These are phyloP conservation scores for Cyphomyrus plagiostoma DNA, from an alignment of 2,113 vertebrate genomes.

Conservation along the genomic window DNA sequence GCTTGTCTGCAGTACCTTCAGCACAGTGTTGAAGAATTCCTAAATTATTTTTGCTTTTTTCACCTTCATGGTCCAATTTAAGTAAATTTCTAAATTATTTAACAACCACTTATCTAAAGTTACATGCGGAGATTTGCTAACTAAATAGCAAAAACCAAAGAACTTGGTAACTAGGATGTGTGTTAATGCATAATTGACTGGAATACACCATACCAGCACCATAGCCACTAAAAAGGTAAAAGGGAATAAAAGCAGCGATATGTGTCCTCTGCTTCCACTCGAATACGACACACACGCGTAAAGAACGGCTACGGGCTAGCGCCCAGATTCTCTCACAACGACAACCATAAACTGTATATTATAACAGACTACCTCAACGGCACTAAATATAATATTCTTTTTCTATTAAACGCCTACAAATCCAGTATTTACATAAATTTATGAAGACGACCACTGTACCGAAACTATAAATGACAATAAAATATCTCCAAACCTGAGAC, in stretches of 20 bases:
- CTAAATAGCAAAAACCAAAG: background rate
- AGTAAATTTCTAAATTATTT: background rate
- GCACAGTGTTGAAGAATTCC: background rate
- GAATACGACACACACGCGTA: background rate
- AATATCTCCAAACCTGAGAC: conserved; percentile 10
- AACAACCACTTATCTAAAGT: background rate
- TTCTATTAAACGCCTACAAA: background rate
- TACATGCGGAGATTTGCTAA: background rate
- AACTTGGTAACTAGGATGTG: background rate
- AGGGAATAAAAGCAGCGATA: background rate
- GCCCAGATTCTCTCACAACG: background rate
- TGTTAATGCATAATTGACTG: background rate
- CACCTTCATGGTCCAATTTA: background rate
- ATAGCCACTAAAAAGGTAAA: background rate
- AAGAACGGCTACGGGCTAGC: background rate
- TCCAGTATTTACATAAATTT: background rate
- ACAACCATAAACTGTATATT: background rate
- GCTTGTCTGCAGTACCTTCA: background rate
- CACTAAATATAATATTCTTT: background rate
- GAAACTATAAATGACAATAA: background rate
- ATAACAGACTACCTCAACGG: background rate
- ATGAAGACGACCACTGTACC: background rate
- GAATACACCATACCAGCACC: background rate
- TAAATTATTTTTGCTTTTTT: background rate
- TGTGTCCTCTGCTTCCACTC: background rate